Evolutionary conservation across 2,113 vertebrate genomes (phyloP).

Genomic region (Bostrychus sinensis): DNA sequence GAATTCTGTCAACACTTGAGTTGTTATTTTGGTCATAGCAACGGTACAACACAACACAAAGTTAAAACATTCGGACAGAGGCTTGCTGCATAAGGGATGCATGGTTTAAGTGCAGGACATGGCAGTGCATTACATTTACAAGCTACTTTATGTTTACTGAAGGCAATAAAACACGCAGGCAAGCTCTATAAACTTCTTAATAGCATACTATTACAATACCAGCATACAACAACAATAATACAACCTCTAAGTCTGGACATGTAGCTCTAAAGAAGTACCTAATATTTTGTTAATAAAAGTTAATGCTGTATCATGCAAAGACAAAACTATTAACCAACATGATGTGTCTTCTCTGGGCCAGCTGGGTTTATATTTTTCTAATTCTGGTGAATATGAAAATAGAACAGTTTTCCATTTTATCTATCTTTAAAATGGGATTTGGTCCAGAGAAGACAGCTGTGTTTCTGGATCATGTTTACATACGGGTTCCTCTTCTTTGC

Average conservation of each 20-base stretch:
- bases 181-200: background rate
- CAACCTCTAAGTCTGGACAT: background rate
- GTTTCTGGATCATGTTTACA: too few relatives aligned
- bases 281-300: too few relatives aligned
- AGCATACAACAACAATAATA: background rate
- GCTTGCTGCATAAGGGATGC: background rate
- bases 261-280: background rate
- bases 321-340: too few relatives aligned
- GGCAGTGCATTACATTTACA: background rate
- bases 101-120: too few relatives aligned
- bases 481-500: too few relatives aligned
- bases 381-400: too few relatives aligned
- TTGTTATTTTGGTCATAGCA: conserved; percentile 8
- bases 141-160: conserved; percentile 9
- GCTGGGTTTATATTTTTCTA: too few relatives aligned
- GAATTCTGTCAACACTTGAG: conserved; percentile 5
- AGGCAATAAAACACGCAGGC: conserved; percentile 17
- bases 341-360: too few relatives aligned
- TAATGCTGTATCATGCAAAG: too few relatives aligned
- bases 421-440: too few relatives aligned
- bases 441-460: too few relatives aligned
- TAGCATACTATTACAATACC: background rate
- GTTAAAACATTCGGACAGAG: background rate
- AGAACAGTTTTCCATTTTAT: too few relatives aligned
- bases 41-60: background rate